Conservation (phyloP, 2,113 vertebrate species). For the Actinemys pallida region DNA sequence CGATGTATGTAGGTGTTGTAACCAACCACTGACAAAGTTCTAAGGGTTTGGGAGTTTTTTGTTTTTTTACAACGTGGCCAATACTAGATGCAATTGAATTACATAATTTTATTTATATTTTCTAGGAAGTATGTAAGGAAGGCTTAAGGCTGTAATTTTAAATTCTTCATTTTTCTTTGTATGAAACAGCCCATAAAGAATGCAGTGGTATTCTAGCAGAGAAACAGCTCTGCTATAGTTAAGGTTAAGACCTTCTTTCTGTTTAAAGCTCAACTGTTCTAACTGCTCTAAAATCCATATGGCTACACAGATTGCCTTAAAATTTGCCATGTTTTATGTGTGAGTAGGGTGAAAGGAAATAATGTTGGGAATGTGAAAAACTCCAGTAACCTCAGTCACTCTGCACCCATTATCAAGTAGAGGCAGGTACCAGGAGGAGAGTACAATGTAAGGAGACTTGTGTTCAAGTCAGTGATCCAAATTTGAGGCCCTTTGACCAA, state of each 20-base stretch:
- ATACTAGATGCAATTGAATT: background rate
- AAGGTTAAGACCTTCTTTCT: background rate
- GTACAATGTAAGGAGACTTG: background rate
- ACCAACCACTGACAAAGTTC: background rate
- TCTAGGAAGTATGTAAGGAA: background rate
- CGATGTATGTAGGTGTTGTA: background rate
- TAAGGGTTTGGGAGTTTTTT: background rate
- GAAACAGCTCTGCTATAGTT: background rate
- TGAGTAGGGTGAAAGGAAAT: conserved; percentile 49
- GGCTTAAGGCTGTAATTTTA: background rate
- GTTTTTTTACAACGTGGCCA: background rate
- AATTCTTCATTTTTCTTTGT: background rate
- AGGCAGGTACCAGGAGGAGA: background rate
- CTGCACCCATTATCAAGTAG: background rate
- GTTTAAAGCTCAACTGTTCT: background rate
- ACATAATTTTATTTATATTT: background rate
- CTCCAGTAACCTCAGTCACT: conserved; percentile 49
- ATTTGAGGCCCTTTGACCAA: background rate
- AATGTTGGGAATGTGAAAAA: conserved; percentile 46
- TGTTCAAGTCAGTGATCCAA: background rate
- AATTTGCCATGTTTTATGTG: background rate
- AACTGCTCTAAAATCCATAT: background rate
- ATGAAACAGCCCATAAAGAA: background rate
- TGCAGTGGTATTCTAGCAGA: background rate
- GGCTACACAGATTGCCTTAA: background rate